Evolutionary conservation across 2,113 vertebrate genomes (phyloP).

Genomic region (Cavia porcellus): DNA sequence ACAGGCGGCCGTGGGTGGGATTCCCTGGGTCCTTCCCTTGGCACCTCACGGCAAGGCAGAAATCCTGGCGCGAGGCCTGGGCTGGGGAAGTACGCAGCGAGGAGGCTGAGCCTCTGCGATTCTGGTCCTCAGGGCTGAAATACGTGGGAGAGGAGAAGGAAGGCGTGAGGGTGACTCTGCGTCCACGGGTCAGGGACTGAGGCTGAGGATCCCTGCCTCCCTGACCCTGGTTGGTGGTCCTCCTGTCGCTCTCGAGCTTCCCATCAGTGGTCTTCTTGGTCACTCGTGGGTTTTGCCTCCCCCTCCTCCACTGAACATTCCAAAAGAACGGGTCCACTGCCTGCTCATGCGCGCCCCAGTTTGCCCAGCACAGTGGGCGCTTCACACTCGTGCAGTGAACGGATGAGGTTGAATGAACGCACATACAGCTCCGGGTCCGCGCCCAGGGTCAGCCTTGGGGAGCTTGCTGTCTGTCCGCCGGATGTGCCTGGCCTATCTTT

Average conservation of each 20-base stretch:
- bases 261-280: background rate
- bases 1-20: background rate
- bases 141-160: background rate
- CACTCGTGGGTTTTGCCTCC: background rate
- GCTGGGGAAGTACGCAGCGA: background rate
- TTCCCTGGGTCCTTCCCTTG: conserved; percentile 21
- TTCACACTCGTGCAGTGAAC: background rate
- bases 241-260: background rate
- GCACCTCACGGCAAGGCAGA: background rate
- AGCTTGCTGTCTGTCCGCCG: background rate
- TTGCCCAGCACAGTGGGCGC: background rate
- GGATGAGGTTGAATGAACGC: background rate
- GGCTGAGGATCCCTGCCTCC: background rate
- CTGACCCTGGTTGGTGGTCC: background rate
- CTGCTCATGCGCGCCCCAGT: background rate
- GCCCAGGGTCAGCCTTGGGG: background rate
- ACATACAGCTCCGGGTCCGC: background rate
- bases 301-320: background rate
- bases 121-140: background rate
- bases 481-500: background rate
- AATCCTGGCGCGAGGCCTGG: background rate
- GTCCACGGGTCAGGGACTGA: background rate
- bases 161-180: background rate
- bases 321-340: background rate
- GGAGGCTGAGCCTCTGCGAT: background rate